A percentile compares a stretch with the other conserved stretches of the same genome.
Evolutionary conservation across 2,113 vertebrate species (phyloP).

Genomic region (Rhinolophus sinicus): DNA sequence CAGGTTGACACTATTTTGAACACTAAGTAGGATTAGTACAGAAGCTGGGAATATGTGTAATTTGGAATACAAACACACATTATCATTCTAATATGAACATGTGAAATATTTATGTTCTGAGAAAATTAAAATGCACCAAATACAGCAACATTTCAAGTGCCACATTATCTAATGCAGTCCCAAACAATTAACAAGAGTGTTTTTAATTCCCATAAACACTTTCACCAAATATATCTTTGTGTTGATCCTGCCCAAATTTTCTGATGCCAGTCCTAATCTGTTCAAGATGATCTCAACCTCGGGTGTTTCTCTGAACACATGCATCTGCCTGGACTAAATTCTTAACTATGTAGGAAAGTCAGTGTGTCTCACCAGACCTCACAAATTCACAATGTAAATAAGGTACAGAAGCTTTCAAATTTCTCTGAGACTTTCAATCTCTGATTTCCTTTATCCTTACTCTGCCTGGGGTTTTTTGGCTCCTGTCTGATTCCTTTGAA

Average conservation of each 20-base stretch:
- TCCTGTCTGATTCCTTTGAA: conserved; percentile 1
- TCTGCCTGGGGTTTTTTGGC: background rate
- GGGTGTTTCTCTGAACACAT: background rate
- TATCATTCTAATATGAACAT: background rate
- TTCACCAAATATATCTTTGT: background rate
- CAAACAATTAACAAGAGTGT: background rate
- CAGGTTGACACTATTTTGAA: conserved; percentile 58
- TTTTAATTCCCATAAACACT: background rate
- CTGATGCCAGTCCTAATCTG: background rate
- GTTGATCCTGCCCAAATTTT: background rate
- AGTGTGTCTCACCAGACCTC: background rate
- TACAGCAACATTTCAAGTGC: background rate
- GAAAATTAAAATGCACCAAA: background rate
- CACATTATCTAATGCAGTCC: background rate
- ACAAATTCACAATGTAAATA: background rate
- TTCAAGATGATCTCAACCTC: background rate
- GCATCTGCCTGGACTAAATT: background rate
- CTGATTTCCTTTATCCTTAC: background rate
- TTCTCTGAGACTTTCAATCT: background rate
- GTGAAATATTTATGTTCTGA: background rate
- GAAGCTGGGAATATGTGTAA: background rate
- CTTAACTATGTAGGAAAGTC: background rate
- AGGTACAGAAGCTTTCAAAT: background rate
- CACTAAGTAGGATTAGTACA: background rate
- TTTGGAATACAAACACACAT: background rate